These are phyloP conservation scores for Cygnus buccinator DNA, from an alignment of 2,113 vertebrate species.

Conservation along the genomic window DNA sequence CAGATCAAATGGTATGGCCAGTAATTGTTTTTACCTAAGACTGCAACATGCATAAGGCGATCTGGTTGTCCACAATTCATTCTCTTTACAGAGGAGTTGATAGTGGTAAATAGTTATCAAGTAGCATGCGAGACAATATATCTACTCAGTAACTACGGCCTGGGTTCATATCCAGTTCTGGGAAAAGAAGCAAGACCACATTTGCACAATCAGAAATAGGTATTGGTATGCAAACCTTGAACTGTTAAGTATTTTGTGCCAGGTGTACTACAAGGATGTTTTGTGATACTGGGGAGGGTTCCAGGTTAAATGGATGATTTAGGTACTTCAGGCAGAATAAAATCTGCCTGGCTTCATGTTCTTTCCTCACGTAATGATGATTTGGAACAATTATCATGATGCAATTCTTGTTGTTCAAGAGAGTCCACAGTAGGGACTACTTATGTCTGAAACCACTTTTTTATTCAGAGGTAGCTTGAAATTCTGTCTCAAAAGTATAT, in stretches of 20 bases:
- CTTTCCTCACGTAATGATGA: neutral
- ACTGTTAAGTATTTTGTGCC: neutral
- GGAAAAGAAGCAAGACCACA: neutral
- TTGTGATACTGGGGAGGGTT: neutral
- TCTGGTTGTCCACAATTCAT: neutral
- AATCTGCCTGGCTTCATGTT: neutral
- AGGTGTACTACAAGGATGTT: neutral
- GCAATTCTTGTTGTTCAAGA: neutral
- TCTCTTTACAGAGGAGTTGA: neutral
- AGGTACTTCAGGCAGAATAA: neutral
- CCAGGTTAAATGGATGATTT: neutral
- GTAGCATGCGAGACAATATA: neutral
- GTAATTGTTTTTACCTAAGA: neutral
- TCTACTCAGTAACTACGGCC: neutral
- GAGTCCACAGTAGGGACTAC: neutral
- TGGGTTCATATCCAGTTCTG: neutral
- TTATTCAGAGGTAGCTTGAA: neutral
- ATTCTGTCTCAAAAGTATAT: neutral
- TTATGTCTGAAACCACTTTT: neutral
- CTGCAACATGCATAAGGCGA: neutral
- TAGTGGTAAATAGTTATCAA: neutral
- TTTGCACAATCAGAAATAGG: neutral
- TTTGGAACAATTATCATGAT: neutral
- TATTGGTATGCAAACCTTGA: neutral
- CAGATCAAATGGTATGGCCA: neutral